Conservation (phyloP, 2,797 vertebrate species). For the Benthosema pterotum region DNA sequence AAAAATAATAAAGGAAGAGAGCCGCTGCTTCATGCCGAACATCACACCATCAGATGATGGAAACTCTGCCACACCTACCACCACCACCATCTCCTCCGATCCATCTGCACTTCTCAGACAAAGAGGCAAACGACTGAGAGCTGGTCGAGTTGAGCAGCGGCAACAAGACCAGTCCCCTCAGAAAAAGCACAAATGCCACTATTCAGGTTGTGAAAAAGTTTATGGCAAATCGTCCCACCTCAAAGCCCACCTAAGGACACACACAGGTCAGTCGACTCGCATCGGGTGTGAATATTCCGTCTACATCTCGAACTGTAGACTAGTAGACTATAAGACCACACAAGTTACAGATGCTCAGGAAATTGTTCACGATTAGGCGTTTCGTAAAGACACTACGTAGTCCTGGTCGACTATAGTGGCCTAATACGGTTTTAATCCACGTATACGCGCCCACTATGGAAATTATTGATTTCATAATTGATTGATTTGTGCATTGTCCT, state of each 20-base stretch:
- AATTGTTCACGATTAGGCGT: conserved; percentile 14
- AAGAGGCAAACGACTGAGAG: conserved; percentile 91
- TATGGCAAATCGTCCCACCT: conserved; percentile 99
- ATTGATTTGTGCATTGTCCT: conserved; percentile 13
- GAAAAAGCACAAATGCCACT: conserved; percentile 99
- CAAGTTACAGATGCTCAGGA: conserved; percentile 3
- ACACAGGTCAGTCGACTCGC: conserved; percentile 97
- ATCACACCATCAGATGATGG: conserved; percentile 83
- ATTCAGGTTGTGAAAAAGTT: conserved; percentile 98
- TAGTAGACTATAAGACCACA: conserved; percentile 8
- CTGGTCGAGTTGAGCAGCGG: conserved; percentile 88
- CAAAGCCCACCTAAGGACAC: conserved; percentile 99
- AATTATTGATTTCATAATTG: background rate
- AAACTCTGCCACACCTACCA: conserved; percentile 93
- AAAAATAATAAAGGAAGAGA: conserved; percentile 81
- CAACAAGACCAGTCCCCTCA: conserved; percentile 90
- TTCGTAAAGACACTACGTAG: conserved; percentile 13
- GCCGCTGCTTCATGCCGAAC: conserved; percentile 76
- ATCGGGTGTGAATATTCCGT: conserved; percentile 54
- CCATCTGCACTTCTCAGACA: conserved; percentile 91
- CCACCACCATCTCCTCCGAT: conserved; percentile 83
- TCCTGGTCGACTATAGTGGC: background rate
- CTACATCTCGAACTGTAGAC: conserved; percentile 65
- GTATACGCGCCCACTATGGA: background rate
- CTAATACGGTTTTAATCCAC: background rate